Conservation (phyloP, 1,140 invertebrate species). For the Pseudomyrmex cubaensis region DNA sequence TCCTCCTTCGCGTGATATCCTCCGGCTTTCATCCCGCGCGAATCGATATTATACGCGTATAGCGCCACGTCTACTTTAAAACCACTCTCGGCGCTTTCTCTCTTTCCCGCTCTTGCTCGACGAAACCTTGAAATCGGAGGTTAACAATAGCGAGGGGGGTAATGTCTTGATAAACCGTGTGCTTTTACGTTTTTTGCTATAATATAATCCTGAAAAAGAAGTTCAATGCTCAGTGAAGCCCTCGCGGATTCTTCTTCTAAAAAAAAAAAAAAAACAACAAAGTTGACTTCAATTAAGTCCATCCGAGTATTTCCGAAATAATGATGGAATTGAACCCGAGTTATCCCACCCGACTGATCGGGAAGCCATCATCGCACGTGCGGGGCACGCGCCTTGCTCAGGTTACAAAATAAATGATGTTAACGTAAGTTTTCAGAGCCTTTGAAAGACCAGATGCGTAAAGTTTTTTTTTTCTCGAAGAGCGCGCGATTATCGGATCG, state of each 20-base stretch:
- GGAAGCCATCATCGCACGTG: constrained; percentile 44
- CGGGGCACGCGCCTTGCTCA: constrained; percentile 43
- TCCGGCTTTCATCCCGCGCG: constrained; percentile 47
- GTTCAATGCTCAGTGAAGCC: no score
- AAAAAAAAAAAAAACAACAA: no score
- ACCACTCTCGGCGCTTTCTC: constrained; percentile 54
- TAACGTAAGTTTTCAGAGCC: constrained; percentile 46
- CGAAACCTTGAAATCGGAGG: constrained; percentile 36
- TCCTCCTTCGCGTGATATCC: constrained; percentile 30
- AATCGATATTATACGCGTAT: constrained; percentile 47
- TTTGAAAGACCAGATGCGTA: constrained; percentile 11
- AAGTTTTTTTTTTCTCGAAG: constrained; percentile 32
- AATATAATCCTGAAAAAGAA: not conserved
- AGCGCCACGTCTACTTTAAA: constrained; percentile 57
- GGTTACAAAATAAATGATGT: constrained; percentile 50
- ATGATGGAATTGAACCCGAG: constrained; percentile 36
- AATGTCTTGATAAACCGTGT: constrained; percentile 25
- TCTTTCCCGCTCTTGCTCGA: constrained; percentile 3
- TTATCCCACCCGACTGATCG: constrained; percentile 6
- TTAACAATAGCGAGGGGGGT: constrained; percentile 22
- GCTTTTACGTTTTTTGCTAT: constrained; percentile 35
- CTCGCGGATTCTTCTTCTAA: constrained; percentile 2
- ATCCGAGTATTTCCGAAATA: not conserved
- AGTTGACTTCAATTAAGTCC: no score
- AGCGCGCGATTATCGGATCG: constrained; percentile 1